These are phyloP conservation scores for Scelioninae gen. 1 DNA, from an alignment of 2,888 invertebrate species.

Conservation along the genomic window DNA sequence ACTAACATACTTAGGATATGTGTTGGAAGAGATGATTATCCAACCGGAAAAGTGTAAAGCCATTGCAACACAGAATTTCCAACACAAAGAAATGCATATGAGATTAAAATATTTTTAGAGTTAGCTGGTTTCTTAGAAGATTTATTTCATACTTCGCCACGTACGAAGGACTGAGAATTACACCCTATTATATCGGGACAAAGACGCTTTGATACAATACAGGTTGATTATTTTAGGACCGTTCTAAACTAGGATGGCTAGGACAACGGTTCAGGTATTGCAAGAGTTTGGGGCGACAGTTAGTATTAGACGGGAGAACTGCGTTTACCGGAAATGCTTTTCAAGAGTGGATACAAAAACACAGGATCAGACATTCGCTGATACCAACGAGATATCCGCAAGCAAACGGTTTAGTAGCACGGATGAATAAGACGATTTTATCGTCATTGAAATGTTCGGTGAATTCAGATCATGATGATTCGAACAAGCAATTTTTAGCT, in stretches of 20 bases:
- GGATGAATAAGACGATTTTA: slow-evolving; percentile 43
- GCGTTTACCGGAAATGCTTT: too few relatives aligned
- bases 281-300: too few relatives aligned
- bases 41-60: slow-evolving; percentile 39
- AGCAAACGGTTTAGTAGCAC: slow-evolving; percentile 58
- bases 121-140: slow-evolving; percentile 10
- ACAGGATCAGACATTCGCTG: too few relatives aligned
- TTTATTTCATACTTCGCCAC: neutral
- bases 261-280: too few relatives aligned
- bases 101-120: slow-evolving; percentile 7
- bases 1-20: slow-evolving; percentile 39
- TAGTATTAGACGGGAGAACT: neutral
- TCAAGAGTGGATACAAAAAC: too few relatives aligned
- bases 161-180: too few relatives aligned
- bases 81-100: neutral
- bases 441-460: slow-evolving; percentile 22
- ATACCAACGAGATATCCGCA: too few relatives aligned
- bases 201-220: too few relatives aligned
- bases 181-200: too few relatives aligned
- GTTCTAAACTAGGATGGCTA: too few relatives aligned
- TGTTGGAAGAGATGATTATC: slow-evolving; percentile 12
- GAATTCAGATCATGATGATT: slow-evolving; percentile 10
- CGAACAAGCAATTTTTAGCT: neutral
- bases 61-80: slow-evolving; percentile 22
- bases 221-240: too few relatives aligned